A percentile compares a stretch with the other conserved stretches of the same genome.
Conservation (phyloP, 64 coral and sea anemone genomes). For the Pocillopora damicornis region DNA sequence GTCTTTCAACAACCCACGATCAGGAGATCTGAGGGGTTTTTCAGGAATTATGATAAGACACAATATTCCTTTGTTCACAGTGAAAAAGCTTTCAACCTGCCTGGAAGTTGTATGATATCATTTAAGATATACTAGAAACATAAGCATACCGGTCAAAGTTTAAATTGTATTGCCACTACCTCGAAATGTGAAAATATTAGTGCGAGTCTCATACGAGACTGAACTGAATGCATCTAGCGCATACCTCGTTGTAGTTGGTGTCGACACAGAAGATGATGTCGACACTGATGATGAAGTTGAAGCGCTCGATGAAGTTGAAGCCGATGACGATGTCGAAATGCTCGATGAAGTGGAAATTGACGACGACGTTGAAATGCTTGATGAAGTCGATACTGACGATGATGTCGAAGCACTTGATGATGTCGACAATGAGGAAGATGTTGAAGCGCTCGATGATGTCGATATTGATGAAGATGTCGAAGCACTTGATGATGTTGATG, state of each 20-base stretch:
- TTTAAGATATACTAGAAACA: too few species aligned
- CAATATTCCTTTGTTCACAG: too few species aligned
- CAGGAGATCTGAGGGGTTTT: too few species aligned
- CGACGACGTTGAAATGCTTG: not conserved
- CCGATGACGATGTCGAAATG: not conserved
- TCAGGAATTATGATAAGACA: too few species aligned
- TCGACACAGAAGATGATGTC: not conserved
- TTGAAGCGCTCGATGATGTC: not conserved
- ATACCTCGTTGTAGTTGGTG: not conserved
- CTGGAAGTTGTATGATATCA: too few species aligned
- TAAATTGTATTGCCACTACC: too few species aligned
- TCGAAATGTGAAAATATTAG: too few species aligned
- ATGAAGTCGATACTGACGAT: not conserved
- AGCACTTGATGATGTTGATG: not conserved
- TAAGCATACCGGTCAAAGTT: too few species aligned
- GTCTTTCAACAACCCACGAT: too few species aligned
- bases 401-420: not conserved
- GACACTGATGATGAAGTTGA: not conserved
- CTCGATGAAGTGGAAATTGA: not conserved
- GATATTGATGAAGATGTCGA: not conserved
- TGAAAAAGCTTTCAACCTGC: too few species aligned
- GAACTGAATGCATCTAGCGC: not conserved
- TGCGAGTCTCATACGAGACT: not conserved
- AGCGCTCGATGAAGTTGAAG: not conserved
- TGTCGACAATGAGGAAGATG: not conserved